Base-by-base conservation (phyloP, 1,140 invertebrate species). In the silkworm (Bombyx mori) region DNA sequence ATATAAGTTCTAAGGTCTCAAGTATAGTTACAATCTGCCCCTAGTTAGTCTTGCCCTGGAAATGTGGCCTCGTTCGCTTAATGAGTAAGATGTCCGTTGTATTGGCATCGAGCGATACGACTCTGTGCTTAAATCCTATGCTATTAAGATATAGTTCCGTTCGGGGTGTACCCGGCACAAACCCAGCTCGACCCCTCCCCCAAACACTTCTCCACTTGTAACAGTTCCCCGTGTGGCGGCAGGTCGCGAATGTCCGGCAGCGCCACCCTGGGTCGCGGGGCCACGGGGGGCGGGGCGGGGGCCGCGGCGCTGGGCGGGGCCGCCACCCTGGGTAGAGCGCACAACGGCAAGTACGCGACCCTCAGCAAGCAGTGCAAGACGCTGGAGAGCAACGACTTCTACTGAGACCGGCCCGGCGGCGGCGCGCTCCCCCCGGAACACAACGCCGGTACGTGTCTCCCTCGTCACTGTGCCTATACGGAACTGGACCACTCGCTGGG, bases 351-450 rank as follows among this genome's bases (percentile, higher is more conserved):
- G 91, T 95, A 95, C 91, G 94, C 94, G 85, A 95, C 96, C 89
- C 89, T 97, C 81, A 96, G 94, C 92, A 96, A 96, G 89, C 95
- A 96, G 88, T 97, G 96, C 92, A 97, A 97, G 88, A 97, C 96
- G 58, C 89, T 97, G n/a, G 96, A 97, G 89, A 95, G 95, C 51
- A 95, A 92, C 74, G 95, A 97, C 89, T 97, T 97, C 88, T 97
- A 97, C 94, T 97, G 94, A 96, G 94, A 92, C 80, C 91, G 90
- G 89, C 88, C 89, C 86, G 90, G 90, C 89, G 90, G 89, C 89
- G 89, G 88, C 88, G 72, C 57, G 54, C 49, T 35, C 43, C 54
- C 35, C 35, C 46, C 10, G 18, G 54, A 56, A 67, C 66, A 70
- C 64, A 64, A 65, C 73, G 63, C 68, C 73, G 69, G 88, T 88